Evolutionary conservation across 2,888 invertebrate species (phyloP).

Genomic region (Plebejus argus): DNA sequence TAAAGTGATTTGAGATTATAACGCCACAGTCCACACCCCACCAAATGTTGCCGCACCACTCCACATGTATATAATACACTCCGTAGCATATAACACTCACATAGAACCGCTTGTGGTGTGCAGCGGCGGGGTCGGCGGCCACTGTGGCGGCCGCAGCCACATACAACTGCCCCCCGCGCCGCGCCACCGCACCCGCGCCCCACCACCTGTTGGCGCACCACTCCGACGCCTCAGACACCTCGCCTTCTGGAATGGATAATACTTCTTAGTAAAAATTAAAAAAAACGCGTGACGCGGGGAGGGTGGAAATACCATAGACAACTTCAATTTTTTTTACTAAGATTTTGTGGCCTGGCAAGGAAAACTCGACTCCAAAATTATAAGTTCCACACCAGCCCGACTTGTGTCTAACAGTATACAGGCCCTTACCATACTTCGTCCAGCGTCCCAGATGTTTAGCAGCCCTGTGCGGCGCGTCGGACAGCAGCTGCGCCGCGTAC

Average conservation of each 20-base stretch:
- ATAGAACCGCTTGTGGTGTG: conserved; percentile 91
- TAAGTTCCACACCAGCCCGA: too few relatives aligned
- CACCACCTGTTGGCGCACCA: conserved; percentile 66
- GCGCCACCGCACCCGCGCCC: conserved; percentile 83
- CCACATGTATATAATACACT: too few relatives aligned
- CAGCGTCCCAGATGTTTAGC: conserved; percentile 94
- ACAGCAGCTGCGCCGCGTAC: conserved; percentile 85
- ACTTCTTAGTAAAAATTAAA: too few relatives aligned
- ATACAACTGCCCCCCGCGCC: conserved; percentile 87
- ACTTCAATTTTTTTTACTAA: too few relatives aligned
- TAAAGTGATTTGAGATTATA: too few relatives aligned
- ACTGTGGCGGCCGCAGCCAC: conserved; percentile 89
- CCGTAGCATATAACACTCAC: conserved; percentile 77
- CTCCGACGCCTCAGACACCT: conserved; percentile 1
- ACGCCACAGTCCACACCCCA: too few relatives aligned
- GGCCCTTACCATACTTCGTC: conserved; percentile 53
- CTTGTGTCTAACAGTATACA: too few relatives aligned
- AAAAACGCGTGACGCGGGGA: too few relatives aligned
- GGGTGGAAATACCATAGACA: too few relatives aligned
- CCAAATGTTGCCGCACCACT: too few relatives aligned
- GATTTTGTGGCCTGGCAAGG: too few relatives aligned
- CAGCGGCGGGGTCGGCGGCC: conserved; percentile 93
- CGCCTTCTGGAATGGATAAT: conserved; percentile 4
- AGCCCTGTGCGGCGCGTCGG: conserved; percentile 93
- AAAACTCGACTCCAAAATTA: too few relatives aligned